Evolutionary conservation across 2,888 invertebrate genomes (phyloP), one percentile per base, ranked within the genome.

Genomic region (Tinea pellionella): DNA sequence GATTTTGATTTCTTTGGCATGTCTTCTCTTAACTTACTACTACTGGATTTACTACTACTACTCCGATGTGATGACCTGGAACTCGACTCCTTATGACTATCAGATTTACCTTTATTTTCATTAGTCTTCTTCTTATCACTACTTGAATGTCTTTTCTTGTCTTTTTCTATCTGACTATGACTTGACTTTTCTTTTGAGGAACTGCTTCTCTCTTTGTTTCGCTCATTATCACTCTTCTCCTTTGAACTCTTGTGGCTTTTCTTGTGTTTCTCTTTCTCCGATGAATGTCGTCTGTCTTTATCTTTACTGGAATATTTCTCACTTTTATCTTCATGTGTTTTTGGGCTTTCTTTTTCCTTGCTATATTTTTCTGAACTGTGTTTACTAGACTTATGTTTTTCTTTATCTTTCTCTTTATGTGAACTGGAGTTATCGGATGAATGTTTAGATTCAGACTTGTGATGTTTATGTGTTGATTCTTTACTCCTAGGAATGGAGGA

Each of bases 1-100:
- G 68, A 65, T 70, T 74, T 84, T 73, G 80, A 84, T 41, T 61
- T 61, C 81, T 85, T 85, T 80, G 84, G 83, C 78, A 73, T 71
- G 62, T 77, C 76, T 19, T 70, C 69, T 59, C 66, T 80, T 60
- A 73, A 70, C 68, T 77, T 79, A 71, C 70, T 73, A 63, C 67
- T 75, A 66, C 71, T 78, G 58, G 75, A 73, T 66, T 78, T 80
- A 60, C 70, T 61, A 56, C 59, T 63, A 16, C 62, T 61, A 19
- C 16, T 37, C n/a, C 59, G 60, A 60, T 80, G 60, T 74, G 75
- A 59, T 62, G 78, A 74, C 30, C 74, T 75, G 62, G 81, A 81
- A 70, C 75, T 77, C 24, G 79, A 77, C 64, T 72, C 80, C 64
- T 69, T 73, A 55, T 55, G 55, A 24, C 59, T 61, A 30, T 60